Conservation (phyloP, 2,888 invertebrate species). For the Embidobia sp. region DNA sequence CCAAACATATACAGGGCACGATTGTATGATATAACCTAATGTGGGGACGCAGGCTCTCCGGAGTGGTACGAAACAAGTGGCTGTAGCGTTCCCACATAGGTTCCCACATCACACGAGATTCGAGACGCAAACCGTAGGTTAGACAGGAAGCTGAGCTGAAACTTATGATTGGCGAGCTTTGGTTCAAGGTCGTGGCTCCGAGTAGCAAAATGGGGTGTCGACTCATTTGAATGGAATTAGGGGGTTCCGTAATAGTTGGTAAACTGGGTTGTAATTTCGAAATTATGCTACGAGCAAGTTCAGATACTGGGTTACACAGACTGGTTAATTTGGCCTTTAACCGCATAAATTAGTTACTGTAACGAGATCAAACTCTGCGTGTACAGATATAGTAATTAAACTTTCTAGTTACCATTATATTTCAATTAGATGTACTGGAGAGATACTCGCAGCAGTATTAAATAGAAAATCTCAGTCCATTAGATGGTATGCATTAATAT, state of each 20-base stretch:
- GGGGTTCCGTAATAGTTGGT: too few species aligned
- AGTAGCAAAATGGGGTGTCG: background rate
- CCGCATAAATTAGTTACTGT: too few species aligned
- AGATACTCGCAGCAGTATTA: too few species aligned
- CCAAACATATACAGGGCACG: slow-evolving; percentile 92
- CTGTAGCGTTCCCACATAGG: slow-evolving; percentile 84
- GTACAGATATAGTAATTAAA: too few species aligned
- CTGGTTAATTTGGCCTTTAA: too few species aligned
- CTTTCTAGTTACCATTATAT: too few species aligned
- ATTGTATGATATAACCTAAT: slow-evolving; percentile 97
- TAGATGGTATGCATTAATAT: background rate
- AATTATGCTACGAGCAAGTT: slow-evolving; percentile 1
- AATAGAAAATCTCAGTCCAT: background rate
- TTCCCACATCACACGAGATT: slow-evolving; percentile 5
- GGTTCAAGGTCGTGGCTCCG: slow-evolving; percentile 9
- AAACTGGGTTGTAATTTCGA: background rate
- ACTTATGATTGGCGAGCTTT: slow-evolving; percentile 4
- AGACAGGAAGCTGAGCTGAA: background rate
- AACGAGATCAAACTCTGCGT: too few species aligned
- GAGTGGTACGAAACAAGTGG: slow-evolving; percentile 89
- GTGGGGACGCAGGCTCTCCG: slow-evolving; percentile 94
- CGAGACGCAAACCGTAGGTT: slow-evolving; percentile 46
- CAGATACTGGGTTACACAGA: background rate
- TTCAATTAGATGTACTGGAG: too few species aligned
- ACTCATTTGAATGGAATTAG: too few species aligned